Evolutionary conservation across 2,888 invertebrate species (phyloP).

Genomic region (Masnerella sp.): DNA sequence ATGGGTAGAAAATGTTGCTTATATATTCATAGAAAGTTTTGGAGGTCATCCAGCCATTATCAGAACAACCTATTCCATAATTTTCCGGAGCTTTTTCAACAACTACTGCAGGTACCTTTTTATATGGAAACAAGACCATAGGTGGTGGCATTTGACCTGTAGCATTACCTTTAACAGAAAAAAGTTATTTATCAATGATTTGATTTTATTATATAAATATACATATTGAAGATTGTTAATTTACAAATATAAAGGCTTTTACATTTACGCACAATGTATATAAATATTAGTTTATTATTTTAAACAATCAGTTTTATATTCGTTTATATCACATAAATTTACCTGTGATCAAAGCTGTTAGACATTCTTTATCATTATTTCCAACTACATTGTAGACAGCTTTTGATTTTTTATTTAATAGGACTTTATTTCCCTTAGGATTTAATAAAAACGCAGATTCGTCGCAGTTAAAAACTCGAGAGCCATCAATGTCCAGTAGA

Average conservation of each 20-base stretch:
- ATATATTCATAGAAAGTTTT: constrained; percentile 50
- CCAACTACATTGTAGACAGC: constrained; percentile 30
- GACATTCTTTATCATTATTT: constrained; percentile 36
- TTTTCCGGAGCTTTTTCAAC: constrained; percentile 55
- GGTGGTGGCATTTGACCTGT: constrained; percentile 63
- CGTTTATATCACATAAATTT: too few species aligned
- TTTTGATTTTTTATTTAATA: constrained; percentile 66
- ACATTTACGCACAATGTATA: too few species aligned
- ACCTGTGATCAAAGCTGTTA: constrained; percentile 26
- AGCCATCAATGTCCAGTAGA: constrained; percentile 60
- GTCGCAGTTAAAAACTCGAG: constrained; percentile 65
- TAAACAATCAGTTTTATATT: too few species aligned
- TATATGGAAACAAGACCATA: constrained; percentile 67
- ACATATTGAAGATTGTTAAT: too few species aligned
- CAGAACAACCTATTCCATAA: constrained; percentile 12
- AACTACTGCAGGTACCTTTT: constrained; percentile 67
- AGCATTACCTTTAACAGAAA: constrained; percentile 35
- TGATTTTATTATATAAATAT: too few species aligned
- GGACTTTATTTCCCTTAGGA: constrained; percentile 66
- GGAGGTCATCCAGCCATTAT: constrained; percentile 22
- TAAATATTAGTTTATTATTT: too few species aligned
- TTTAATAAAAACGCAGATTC: constrained; percentile 60
- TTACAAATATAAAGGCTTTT: too few species aligned
- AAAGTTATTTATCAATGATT: background rate
- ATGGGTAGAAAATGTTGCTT: constrained; percentile 47